Conservation (phyloP, 2,113 vertebrate species). For the Micronisus gabar region DNA sequence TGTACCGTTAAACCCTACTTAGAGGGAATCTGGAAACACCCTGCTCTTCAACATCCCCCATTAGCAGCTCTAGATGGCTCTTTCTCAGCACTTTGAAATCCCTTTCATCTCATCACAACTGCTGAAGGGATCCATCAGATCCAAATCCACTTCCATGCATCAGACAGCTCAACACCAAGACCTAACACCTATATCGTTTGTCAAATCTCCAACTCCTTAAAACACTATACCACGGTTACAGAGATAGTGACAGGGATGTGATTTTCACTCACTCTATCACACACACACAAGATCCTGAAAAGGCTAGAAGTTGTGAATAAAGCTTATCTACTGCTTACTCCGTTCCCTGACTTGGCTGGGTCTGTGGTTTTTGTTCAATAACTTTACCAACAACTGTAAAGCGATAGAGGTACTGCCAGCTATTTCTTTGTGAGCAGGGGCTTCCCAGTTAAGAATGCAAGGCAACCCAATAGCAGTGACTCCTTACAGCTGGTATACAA, state of each 20-base stretch:
- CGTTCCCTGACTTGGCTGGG: not conserved
- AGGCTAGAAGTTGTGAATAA: not conserved
- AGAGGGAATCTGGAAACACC: not conserved
- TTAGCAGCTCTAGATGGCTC: not conserved
- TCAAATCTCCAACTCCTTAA: not conserved
- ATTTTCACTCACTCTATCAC: not conserved
- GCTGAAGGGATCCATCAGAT: not conserved
- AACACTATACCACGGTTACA: not conserved
- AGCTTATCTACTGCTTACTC: not conserved
- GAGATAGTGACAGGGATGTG: rapidly evolving
- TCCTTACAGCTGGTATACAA: not conserved
- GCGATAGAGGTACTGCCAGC: not conserved
- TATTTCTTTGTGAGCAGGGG: not conserved
- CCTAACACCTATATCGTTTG: not conserved
- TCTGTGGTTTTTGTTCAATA: not conserved
- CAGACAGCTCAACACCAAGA: not conserved
- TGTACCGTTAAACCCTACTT: not conserved
- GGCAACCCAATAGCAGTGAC: not conserved
- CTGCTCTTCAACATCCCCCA: not conserved
- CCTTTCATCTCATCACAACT: not conserved
- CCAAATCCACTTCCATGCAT: not conserved
- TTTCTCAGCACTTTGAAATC: not conserved
- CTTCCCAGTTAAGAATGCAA: not conserved
- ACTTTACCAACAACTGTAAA: not conserved
- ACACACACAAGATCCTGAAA: not conserved